Evolutionary conservation across 1,140 invertebrate genomes (phyloP), one percentile per base, ranked within the genome.

Genomic region (Colletes latitarsis): DNA sequence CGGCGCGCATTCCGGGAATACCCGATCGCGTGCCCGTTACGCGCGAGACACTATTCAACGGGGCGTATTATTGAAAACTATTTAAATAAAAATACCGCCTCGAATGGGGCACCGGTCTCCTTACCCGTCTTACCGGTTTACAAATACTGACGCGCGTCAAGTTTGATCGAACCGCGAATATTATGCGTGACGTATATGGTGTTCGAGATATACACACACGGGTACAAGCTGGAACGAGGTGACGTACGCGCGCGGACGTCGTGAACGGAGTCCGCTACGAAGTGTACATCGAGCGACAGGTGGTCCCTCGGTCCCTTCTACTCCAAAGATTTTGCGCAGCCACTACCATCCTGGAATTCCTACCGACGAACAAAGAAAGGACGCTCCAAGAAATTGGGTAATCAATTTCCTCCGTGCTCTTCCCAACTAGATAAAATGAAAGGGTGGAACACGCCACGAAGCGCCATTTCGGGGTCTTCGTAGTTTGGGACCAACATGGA

Each of bases 161-260:
- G 84, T 76, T 85, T 85, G 84, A 85, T 85, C 83, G 81, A 72
- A 71, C 79, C 69, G 73, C 64, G 84, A 85, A 85, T 85, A 85
- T 85, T 75, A 85, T 71, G 79, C 69, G 64, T 74, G 63, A 82
- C 84, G 69, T 70, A 68, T 75, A 67, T 64, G 78, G 46, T 53
- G 74, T 85, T 46, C 53, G 17, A 62, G 69, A 82, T 82, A 82
- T 76, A 80, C 53, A n/a, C 53, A 15, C 43, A 57, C 39, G 30
- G 30, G 39, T 60, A 60, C 78, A 43, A 10, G n/a, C 46, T 21
- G 21, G 10, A 52, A 10, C 3, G 72, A 67, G 43, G 71, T 84
- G 80, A 85, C 82, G 82, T 75, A 76, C 57, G 58, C 73, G 53
- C 55, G 52, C 64, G 53, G 57, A 58, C 72, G 58, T 81, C 84